A percentile compares a stretch with the other conserved stretches of the same genome.
phyloP scores from a whole-genome alignment of 1,140 invertebrate species.

The Lordiphosa mommai region DNA sequence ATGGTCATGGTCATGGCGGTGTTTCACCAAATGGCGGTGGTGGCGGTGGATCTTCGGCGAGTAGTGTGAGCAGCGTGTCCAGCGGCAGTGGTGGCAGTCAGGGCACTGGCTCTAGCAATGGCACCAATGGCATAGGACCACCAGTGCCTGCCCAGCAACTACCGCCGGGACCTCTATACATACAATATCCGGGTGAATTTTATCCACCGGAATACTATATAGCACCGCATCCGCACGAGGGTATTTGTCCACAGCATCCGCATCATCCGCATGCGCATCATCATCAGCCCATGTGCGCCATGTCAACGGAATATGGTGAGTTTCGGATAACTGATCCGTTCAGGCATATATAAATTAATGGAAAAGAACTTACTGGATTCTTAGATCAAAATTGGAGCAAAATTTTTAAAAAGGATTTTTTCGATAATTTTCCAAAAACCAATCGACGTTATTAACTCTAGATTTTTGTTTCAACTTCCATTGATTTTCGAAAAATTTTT shows the following conservation, averaged over 20 bases:
- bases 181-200: slow-evolving; percentile 72
- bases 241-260: slow-evolving; percentile 77
- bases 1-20: slow-evolving; percentile 46
- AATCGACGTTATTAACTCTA: too few species aligned
- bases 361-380: too few species aligned
- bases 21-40: slow-evolving; percentile 52
- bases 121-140: slow-evolving; percentile 51
- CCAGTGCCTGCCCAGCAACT: slow-evolving; percentile 26
- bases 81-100: slow-evolving; percentile 51
- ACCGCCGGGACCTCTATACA: slow-evolving; percentile 65
- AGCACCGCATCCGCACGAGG: slow-evolving; percentile 72
- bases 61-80: slow-evolving; percentile 61
- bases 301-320: slow-evolving; percentile 78
- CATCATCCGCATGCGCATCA: slow-evolving; percentile 71
- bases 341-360: too few species aligned
- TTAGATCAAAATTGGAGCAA: too few species aligned
- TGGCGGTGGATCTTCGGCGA: slow-evolving; percentile 52
- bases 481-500: too few species aligned
- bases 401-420: too few species aligned
- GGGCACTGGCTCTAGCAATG: slow-evolving; percentile 32
- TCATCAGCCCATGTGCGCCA: slow-evolving; percentile 74
- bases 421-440: too few species aligned
- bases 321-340: not conserved
- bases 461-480: too few species aligned
- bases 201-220: slow-evolving; percentile 77